phyloP scores from a whole-genome alignment of 2,888 invertebrate species.

The Leucophora obtusa region DNA sequence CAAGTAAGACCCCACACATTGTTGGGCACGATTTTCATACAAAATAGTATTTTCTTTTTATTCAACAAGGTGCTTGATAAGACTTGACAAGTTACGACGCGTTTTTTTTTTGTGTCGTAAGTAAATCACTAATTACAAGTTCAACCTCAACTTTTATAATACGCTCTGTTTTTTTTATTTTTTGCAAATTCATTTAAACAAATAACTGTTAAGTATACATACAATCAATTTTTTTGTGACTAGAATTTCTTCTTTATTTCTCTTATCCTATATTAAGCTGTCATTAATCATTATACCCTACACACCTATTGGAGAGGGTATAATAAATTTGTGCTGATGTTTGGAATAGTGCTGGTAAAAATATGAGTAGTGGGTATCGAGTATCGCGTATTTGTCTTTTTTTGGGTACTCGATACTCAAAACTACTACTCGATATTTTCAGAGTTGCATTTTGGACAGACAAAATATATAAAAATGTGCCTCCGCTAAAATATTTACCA shows the following conservation, averaged over 20 bases:
- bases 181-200: constrained; percentile 1
- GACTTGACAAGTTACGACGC: not conserved
- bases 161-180: not conserved
- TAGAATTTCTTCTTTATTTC: not conserved
- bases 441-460: too few relatives aligned
- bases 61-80: not conserved
- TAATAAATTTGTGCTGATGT: too few relatives aligned
- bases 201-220: not conserved
- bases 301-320: too few relatives aligned
- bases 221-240: not conserved
- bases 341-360: too few relatives aligned
- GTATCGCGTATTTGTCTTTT: too few relatives aligned
- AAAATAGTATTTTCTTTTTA: not conserved
- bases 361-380: too few relatives aligned
- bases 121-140: not conserved
- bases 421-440: too few relatives aligned
- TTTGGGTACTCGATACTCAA: too few relatives aligned
- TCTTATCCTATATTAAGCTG: not conserved
- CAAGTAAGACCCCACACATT: constrained; percentile 31
- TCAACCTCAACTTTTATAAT: not conserved
- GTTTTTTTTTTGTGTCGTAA: not conserved
- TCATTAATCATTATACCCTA: constrained; percentile 29
- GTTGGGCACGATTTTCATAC: not conserved
- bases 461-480: too few relatives aligned
- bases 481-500: too few relatives aligned